These are phyloP conservation scores for Vipera latastei DNA, from an alignment of 2,797 vertebrate species.

Conservation along the genomic window DNA sequence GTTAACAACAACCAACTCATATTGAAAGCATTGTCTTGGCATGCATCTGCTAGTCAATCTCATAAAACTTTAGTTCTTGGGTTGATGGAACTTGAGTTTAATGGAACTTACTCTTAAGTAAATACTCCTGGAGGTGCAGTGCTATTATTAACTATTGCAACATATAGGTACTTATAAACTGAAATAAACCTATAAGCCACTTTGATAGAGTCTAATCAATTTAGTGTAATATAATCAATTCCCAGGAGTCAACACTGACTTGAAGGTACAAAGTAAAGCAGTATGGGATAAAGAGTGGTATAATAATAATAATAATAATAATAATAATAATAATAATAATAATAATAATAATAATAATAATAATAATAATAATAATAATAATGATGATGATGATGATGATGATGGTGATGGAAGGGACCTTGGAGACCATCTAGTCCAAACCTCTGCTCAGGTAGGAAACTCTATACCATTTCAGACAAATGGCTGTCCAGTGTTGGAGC, in stretches of 20 bases:
- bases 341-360: too few relatives aligned
- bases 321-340: too few relatives aligned
- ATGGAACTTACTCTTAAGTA: not conserved
- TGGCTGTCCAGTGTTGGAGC: too few relatives aligned
- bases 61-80: not conserved
- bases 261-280: not conserved
- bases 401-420: too few relatives aligned
- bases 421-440: too few relatives aligned
- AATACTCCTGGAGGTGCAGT: not conserved
- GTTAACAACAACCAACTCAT: not conserved
- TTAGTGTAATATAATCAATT: not conserved
- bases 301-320: too few relatives aligned
- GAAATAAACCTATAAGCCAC: not conserved
- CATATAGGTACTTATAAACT: not conserved
- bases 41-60: not conserved
- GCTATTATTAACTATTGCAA: not conserved
- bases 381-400: too few relatives aligned
- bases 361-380: too few relatives aligned
- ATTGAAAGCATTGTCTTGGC: not conserved
- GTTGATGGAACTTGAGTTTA: not conserved
- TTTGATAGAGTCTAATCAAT: not conserved
- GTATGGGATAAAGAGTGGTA: not conserved
- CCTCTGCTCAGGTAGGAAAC: too few relatives aligned
- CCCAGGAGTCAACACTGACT: not conserved
- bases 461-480: too few relatives aligned